Conservation (phyloP, 2,113 vertebrate species). For the Hucho hucho region DNA sequence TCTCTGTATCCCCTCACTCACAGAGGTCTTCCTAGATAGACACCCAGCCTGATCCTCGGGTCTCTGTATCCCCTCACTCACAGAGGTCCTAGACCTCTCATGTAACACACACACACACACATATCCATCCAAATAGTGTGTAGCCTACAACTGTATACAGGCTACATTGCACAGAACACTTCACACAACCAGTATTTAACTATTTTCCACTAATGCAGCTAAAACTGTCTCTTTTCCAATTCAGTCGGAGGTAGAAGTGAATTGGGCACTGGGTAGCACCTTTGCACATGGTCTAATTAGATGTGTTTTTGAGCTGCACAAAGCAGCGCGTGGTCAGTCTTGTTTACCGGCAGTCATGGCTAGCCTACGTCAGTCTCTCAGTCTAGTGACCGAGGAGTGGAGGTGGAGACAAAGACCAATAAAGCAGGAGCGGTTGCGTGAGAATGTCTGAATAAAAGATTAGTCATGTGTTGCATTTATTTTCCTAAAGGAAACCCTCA, state of each 20-base stretch:
- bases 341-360: not conserved
- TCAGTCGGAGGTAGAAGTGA: not conserved
- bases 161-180: not conserved
- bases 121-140: not conserved
- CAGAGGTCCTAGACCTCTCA: too few relatives aligned
- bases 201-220: not conserved
- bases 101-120: slow-evolving; percentile 7
- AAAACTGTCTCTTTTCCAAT: not conserved
- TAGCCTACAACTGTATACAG: too few relatives aligned
- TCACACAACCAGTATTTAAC: not conserved
- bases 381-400: slow-evolving; percentile 23
- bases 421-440: slow-evolving; percentile 31
- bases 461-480: slow-evolving; percentile 30
- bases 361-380: slow-evolving; percentile 33
- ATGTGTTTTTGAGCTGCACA: not conserved
- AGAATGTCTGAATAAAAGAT: slow-evolving; percentile 42
- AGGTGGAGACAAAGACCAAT: slow-evolving; percentile 34
- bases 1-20: not conserved
- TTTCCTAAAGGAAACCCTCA: slow-evolving; percentile 26
- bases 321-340: not conserved
- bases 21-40: not conserved
- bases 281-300: not conserved
- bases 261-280: not conserved
- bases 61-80: not conserved
- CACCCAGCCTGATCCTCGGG: not conserved